A percentile compares a stretch with the other conserved stretches of the same genome.
Evolutionary conservation across 2,888 invertebrate species (phyloP).

Genomic region (Xylota sylvarum): DNA sequence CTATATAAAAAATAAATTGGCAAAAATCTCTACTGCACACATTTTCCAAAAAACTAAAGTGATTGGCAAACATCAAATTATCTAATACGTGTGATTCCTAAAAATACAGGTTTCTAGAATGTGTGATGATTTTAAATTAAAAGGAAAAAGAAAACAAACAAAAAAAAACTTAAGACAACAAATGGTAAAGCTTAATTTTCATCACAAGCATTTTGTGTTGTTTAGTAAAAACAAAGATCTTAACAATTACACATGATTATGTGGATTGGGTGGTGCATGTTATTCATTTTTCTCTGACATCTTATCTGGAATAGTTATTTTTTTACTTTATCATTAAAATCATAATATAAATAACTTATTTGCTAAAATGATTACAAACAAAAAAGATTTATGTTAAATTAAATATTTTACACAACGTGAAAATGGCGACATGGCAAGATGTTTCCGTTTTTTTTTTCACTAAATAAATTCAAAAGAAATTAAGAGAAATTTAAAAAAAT

Average conservation of each 20-base stretch:
- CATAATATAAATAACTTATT: constrained; percentile 72
- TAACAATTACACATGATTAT: constrained; percentile 27
- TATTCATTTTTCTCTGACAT: constrained; percentile 35
- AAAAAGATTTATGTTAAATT: constrained; percentile 16
- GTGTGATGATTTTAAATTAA: constrained; percentile 52
- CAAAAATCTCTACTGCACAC: constrained; percentile 51
- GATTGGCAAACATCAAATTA: constrained; percentile 29
- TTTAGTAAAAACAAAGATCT: constrained; percentile 16
- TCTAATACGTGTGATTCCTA: constrained; percentile 30
- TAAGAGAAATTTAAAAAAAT: constrained; percentile 21
- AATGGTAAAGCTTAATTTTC: constrained; percentile 53
- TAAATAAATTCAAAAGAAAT: constrained; percentile 3
- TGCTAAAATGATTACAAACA: constrained; percentile 29
- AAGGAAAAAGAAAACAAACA: constrained; percentile 29
- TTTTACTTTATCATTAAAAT: constrained; percentile 31
- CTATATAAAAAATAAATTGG: constrained; percentile 60
- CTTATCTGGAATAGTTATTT: constrained; percentile 57
- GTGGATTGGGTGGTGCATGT: constrained; percentile 26
- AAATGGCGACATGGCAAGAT: constrained; percentile 24
- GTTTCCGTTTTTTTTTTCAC: constrained; percentile 30
- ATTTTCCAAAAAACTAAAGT: constrained; percentile 14
- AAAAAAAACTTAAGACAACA: constrained; percentile 28
- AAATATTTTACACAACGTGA: constrained; percentile 62
- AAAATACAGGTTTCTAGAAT: constrained; percentile 15
- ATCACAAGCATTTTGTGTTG: constrained; percentile 52